phyloP scores from a whole-genome alignment of 2,888 invertebrate species.

The Lucinisca nassula region DNA sequence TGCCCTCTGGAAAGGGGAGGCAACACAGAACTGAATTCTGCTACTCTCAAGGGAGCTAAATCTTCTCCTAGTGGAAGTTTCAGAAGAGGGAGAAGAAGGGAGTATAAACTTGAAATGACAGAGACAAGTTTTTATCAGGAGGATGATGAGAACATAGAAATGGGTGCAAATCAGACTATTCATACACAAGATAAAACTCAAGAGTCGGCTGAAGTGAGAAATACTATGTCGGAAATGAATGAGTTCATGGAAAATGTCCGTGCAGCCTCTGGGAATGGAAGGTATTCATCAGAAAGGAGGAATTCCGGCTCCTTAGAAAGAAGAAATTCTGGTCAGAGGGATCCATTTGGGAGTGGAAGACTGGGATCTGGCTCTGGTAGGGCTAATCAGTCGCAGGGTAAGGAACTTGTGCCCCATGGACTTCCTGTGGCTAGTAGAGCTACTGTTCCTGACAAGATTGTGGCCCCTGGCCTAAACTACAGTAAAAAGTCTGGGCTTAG shows the following conservation, averaged over 20 bases:
- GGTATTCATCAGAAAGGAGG: constrained; percentile 24
- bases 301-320: constrained; percentile 16
- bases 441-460: not conserved
- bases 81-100: constrained; percentile 61
- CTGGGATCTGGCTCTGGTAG: constrained; percentile 66
- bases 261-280: constrained; percentile 36
- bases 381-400: constrained; percentile 48
- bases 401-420: constrained; percentile 6
- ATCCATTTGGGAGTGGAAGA: constrained; percentile 56
- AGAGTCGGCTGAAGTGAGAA: constrained; percentile 57
- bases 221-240: constrained; percentile 45
- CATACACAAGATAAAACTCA: constrained; percentile 55
- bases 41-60: constrained; percentile 67
- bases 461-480: constrained; percentile 21
- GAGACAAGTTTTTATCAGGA: constrained; percentile 72
- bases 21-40: constrained; percentile 40
- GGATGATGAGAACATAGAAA: constrained; percentile 69
- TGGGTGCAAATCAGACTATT: constrained; percentile 62
- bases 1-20: constrained; percentile 45
- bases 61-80: constrained; percentile 69
- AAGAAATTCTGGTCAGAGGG: constrained; percentile 51
- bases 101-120: constrained; percentile 73
- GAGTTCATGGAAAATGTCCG: constrained; percentile 63
- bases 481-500: constrained; percentile 37
- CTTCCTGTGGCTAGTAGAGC: not conserved